Percentiles rank a stretch among this genome's conserved stretches.
These are phyloP conservation scores for Epizoanthus stellaris DNA, from an alignment of 92 coral and sea anemone genomes.

Conservation along the genomic window DNA sequence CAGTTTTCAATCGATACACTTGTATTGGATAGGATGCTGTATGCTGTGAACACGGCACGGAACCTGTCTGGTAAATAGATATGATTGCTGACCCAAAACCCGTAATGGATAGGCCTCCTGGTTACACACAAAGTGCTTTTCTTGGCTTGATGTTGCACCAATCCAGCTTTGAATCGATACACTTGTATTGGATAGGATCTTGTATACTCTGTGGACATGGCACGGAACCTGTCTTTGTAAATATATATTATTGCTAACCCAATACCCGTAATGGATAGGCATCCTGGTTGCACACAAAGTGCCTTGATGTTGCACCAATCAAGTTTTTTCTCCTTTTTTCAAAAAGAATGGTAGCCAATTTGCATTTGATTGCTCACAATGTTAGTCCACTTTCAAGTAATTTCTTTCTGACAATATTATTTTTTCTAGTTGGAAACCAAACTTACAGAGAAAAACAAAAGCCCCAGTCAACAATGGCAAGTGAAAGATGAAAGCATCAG, in stretches of 20 bases:
- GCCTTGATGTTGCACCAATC: too few species aligned
- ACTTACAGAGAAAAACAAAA: conserved; percentile 53
- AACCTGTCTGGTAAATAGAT: not conserved
- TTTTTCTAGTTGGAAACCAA: conserved; percentile 68
- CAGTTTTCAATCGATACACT: not conserved
- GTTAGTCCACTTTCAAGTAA: not conserved
- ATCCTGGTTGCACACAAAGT: not conserved
- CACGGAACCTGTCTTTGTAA: not conserved
- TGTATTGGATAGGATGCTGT: not conserved
- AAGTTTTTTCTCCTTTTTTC: too few species aligned
- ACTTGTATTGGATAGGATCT: not conserved
- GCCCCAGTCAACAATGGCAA: conserved; percentile 31
- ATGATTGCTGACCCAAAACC: too few species aligned
- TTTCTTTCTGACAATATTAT: not conserved
- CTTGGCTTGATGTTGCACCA: too few species aligned
- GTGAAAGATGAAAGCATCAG: conserved; percentile 31
- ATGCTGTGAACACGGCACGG: not conserved
- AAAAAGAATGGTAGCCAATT: too few species aligned
- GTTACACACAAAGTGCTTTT: too few species aligned
- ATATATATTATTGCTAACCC: too few species aligned
- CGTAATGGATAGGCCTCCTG: too few species aligned
- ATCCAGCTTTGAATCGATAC: not conserved
- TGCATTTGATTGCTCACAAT: too few species aligned
- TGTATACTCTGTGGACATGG: not conserved
- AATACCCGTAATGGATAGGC: too few species aligned